A percentile compares a stretch with the other conserved stretches of the same genome.
Evolutionary conservation across 2,113 vertebrate species (phyloP).

Genomic region (Proteles cristata): DNA sequence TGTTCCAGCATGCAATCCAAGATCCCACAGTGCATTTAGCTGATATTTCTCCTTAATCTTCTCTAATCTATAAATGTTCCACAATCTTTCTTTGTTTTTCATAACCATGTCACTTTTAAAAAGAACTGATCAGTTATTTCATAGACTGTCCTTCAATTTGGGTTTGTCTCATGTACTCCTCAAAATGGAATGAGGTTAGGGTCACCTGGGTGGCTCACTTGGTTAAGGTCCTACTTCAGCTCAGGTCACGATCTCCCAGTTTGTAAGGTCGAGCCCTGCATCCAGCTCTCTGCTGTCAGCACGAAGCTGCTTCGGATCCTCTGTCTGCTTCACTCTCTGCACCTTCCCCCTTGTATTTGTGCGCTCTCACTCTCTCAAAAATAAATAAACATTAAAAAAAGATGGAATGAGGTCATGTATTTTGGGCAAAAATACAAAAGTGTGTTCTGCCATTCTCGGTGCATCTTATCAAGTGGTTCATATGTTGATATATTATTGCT

Average conservation of each 20-base stretch:
- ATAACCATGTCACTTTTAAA: not conserved
- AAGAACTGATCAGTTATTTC: not conserved
- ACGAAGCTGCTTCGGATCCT: too few relatives aligned
- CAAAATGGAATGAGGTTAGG: not conserved
- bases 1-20: not conserved
- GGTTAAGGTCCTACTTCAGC: too few relatives aligned
- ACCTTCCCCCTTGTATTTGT: too few relatives aligned
- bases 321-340: too few relatives aligned
- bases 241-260: too few relatives aligned
- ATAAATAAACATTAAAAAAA: not conserved
- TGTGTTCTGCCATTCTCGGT: not conserved
- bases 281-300: too few relatives aligned
- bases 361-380: too few relatives aligned
- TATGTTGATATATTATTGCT: not conserved
- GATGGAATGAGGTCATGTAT: not conserved
- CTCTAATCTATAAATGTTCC: not conserved
- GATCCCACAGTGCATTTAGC: not conserved
- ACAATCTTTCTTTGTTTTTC: not conserved
- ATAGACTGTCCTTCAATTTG: not conserved
- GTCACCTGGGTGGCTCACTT: too few relatives aligned
- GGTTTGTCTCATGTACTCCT: constrained; percentile 14
- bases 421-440: not conserved
- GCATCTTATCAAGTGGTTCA: not conserved
- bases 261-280: too few relatives aligned
- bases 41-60: constrained; percentile 23